Evolutionary conservation across 2,888 invertebrate genomes (phyloP).

Genomic region (Stegophylla sp.): DNA sequence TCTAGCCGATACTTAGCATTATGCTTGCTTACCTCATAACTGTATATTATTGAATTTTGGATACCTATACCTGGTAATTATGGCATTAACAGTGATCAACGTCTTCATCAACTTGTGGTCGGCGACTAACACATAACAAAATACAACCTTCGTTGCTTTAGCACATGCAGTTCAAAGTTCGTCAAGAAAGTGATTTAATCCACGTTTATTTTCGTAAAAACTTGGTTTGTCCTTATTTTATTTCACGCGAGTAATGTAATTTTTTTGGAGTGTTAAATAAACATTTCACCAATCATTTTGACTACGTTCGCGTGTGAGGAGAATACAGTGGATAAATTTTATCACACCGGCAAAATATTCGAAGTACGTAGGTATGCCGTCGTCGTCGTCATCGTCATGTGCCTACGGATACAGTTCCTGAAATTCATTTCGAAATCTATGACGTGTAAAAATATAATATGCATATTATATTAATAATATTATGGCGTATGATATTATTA

Average conservation of each 20-base stretch:
- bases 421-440: constrained; percentile 27
- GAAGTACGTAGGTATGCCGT: neutral
- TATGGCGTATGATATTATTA: neutral
- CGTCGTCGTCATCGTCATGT: neutral
- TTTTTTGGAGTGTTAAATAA: neutral
- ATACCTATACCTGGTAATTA: neutral
- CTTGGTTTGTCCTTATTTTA: neutral
- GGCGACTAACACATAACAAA: neutral
- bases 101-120: neutral
- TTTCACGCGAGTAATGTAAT: neutral
- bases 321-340: neutral
- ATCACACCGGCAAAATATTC: neutral
- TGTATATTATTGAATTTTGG: neutral
- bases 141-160: neutral
- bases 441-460: no score
- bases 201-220: neutral
- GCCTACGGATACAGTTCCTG: neutral
- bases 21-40: neutral
- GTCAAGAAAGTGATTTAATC: neutral
- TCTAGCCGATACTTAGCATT: neutral
- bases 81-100: neutral
- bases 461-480: neutral
- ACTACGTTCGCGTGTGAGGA: neutral
- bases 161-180: neutral
- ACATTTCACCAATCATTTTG: neutral